Base-by-base conservation (phyloP, 2,888 invertebrate species). In the Lobophora halterata region DNA sequence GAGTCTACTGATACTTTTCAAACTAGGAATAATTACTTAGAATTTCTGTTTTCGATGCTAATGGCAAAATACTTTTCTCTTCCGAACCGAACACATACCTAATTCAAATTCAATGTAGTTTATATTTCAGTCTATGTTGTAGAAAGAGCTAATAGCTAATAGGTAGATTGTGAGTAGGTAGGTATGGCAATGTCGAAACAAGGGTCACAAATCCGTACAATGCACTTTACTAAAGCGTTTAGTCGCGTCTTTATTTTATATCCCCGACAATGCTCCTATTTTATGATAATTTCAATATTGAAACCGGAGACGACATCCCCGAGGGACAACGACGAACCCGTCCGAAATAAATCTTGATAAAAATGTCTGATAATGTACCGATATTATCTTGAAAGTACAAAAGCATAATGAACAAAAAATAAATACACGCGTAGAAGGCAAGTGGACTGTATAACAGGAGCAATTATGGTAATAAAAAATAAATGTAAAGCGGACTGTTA, bases 381-480 rank as follows among this genome's bases (percentile, higher is more conserved):
- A 45, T 43, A 51, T 51, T 52, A 40, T 42, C 39, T 45, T 39
- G 33, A 25, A 36, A 38, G 39, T 30, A 44, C 29, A 38, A 44
- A 29, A 32, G 14, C 45, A 38, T 35, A n/a, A 46, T 33, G 40
- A 44, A 40, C 45, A 46, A 58, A 48, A 64, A 64, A 41, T 50
- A 49, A 55, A 57, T 47, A 49, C 49, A 46, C 34, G 47, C 43
- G 47, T 36, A 45, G 39, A 42, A 35, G 53, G 49, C 52, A 51
- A 58, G 46, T 55, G 47, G 41, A 36, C 42, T 45, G 49, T 52
- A 56, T 50, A 65, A 68, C 60, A 57, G 59, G 52, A 64, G 49
- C 61, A 63, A 63, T 65, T 62, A 67, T 53, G 42, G 45, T 46
- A 34, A 36, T n/a, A n/a, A n/a, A n/a, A n/a, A n/a, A n/a, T n/a